Base-by-base conservation (phyloP, 2,888 invertebrate genomes). In the Thereva nobilitata region DNA sequence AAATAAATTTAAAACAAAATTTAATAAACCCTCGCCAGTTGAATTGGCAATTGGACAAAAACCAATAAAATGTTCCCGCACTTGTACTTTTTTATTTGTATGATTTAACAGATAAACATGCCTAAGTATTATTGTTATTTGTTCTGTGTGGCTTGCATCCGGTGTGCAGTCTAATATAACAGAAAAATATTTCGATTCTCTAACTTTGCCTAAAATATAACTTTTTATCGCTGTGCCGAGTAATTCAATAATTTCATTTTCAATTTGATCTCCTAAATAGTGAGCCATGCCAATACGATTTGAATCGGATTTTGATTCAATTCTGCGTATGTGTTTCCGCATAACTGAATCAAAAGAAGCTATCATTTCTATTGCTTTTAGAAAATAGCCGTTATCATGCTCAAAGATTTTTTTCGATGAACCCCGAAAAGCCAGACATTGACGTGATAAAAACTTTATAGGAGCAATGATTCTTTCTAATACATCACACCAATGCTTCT, bases 1-100 rank as follows among this genome's bases (percentile, higher is more conserved):
- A 41, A 61, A 61, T 23, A 34, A 42, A 54, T 66, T 66, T 54
- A 63, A 50, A 7, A 70, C 37, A 63, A 66, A 70, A 8, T 53
- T 35, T 37, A 12, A 53, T 47, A 66, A 66, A 38, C 68, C 68
- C 52, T 66, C 38, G 3, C 59, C 49, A 49, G 49, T 47, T 6
- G 59, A 37, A 6, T 47, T 40, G n/a, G 37, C 34, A 10, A 59
- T 38, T 23, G 47, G 47, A 38, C 12, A 59, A 49, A 59, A 47
- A 59, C 6, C 49, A 7, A 59, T n/a, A 59, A 59, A 59, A 37
- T 59, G 59, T 49, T 59, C 59, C n/a, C 12, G 8, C 37, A 59
- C 35, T 40, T 49, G 38, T n/a, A 6, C 59, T 12, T 47, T 45
- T n/a, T 57, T 57, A 4, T 12, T 57, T 10, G 4, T 37, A 5